A percentile compares a stretch with the other conserved stretches of the same genome.
Evolutionary conservation across 2,113 vertebrate genomes (phyloP).

Genomic region (Lontra canadensis): DNA sequence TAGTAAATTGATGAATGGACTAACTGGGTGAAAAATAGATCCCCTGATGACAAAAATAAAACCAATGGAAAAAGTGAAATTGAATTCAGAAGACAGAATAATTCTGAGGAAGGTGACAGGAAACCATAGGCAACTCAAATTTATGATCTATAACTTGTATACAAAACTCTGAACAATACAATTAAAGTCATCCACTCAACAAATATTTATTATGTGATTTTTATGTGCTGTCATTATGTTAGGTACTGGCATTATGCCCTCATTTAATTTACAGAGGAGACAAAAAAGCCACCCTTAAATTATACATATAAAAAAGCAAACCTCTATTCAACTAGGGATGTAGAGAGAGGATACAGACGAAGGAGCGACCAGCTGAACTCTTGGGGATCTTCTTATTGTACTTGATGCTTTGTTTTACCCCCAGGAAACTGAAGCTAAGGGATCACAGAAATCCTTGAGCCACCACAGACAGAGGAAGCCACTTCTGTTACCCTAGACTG

Average conservation of each 20-base stretch:
- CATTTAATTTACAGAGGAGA: conserved; percentile 17
- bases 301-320: background rate
- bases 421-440: background rate
- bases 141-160: conserved; percentile 10
- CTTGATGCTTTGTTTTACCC: background rate
- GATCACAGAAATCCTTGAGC: background rate
- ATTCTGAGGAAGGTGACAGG: background rate
- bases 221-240: background rate
- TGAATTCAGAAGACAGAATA: background rate
- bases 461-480: background rate
- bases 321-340: background rate
- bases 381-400: background rate
- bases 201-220: background rate
- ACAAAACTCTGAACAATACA: background rate
- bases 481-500: background rate
- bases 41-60: background rate
- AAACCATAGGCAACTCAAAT: background rate
- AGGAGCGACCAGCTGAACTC: background rate
- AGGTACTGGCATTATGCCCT: background rate
- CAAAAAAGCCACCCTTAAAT: background rate
- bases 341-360: background rate
- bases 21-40: background rate
- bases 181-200: background rate
- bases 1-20: background rate
- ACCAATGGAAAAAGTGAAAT: background rate